Conservation (phyloP, 2,797 vertebrate genomes). For the Chloroceryle amazona region DNA sequence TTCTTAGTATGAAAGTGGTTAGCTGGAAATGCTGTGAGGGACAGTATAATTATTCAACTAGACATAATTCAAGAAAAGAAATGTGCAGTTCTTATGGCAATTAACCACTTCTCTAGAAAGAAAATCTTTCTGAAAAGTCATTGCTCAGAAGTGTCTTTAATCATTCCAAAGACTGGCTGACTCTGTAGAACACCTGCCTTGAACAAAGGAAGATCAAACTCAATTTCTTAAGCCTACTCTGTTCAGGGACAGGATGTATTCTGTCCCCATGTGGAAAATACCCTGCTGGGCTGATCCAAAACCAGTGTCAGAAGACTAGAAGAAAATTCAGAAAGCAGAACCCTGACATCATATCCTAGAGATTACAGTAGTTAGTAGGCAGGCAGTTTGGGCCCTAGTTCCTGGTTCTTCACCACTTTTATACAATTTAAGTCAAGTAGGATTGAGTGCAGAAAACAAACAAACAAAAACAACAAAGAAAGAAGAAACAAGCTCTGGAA, state of each 20-base stretch:
- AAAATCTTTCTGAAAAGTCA: background rate
- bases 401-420: background rate
- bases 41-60: background rate
- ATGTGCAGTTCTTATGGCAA: background rate
- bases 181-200: background rate
- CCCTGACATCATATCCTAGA: background rate
- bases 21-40: slow-evolving; percentile 1
- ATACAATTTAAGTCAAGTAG: background rate
- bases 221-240: background rate
- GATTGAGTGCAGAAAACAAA: background rate
- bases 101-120: background rate
- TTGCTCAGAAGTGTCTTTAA: background rate
- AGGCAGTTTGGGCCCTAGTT: background rate
- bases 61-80: background rate
- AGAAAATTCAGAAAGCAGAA: background rate
- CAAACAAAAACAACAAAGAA: background rate
- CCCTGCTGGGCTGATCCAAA: background rate
- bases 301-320: background rate
- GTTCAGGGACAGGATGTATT: background rate
- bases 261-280: background rate
- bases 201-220: background rate
- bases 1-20: background rate
- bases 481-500: background rate
- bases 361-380: background rate
- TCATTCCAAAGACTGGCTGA: background rate